These are phyloP conservation scores for Parnassius smintheus DNA, from an alignment of 2,888 invertebrate genomes.

Conservation along the genomic window DNA sequence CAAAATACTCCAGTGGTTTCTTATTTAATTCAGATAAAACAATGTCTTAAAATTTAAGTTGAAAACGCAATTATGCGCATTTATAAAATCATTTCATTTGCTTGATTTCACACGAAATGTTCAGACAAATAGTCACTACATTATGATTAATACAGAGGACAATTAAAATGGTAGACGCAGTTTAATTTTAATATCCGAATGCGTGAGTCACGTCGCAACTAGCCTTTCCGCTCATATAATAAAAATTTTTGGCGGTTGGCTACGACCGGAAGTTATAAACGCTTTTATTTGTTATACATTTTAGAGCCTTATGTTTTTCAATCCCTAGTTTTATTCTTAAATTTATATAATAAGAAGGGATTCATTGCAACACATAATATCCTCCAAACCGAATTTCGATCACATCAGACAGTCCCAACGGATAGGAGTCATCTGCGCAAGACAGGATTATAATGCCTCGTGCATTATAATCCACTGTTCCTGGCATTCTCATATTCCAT, in stretches of 20 bases:
- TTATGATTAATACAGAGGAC: conserved; percentile 23
- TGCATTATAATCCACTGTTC: too few relatives aligned
- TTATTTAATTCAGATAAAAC: conserved; percentile 14
- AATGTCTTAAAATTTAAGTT: conserved; percentile 14
- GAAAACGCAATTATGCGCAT: conserved; percentile 14
- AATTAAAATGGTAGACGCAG: conserved; percentile 23
- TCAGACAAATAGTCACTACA: conserved; percentile 17
- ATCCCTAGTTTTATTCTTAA: too few relatives aligned
- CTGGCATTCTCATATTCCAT: too few relatives aligned
- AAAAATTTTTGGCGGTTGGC: conserved; percentile 17
- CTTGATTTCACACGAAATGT: conserved; percentile 19
- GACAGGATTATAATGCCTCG: too few relatives aligned
- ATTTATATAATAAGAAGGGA: too few relatives aligned
- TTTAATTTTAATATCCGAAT: conserved; percentile 27
- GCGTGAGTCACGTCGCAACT: conserved; percentile 25
- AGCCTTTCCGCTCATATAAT: conserved; percentile 24
- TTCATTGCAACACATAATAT: too few relatives aligned
- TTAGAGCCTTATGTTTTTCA: too few relatives aligned
- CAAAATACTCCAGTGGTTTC: conserved; percentile 10
- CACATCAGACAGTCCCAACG: too few relatives aligned
- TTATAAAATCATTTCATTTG: conserved; percentile 16
- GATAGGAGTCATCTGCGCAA: too few relatives aligned
- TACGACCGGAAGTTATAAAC: conserved; percentile 23
- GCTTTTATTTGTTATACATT: background rate
- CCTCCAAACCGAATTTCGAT: too few relatives aligned